Evolutionary conservation across 2,888 invertebrate genomes (phyloP).

Genomic region (Piscicola geometra): DNA sequence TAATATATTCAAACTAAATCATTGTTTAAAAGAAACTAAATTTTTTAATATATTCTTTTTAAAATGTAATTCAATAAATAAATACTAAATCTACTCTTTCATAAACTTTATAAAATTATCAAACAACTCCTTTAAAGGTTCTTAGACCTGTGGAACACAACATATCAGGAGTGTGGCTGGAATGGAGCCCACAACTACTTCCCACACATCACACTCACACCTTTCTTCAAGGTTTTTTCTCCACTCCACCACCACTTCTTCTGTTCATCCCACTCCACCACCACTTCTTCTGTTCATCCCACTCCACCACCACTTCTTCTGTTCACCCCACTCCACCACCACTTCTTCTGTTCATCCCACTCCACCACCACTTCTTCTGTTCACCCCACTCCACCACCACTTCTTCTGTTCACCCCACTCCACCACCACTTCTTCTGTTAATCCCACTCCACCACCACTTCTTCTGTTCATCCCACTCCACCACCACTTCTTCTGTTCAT

Average conservation of each 20-base stretch:
- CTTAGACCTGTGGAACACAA: constrained; percentile 67
- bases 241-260: no score
- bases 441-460: background rate
- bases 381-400: background rate
- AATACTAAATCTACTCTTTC: no score
- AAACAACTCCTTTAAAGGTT: constrained; percentile 51
- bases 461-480: constrained; percentile 26
- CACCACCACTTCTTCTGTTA: no score
- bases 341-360: constrained; percentile 19
- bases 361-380: no score
- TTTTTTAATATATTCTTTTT: no score
- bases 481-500: no score
- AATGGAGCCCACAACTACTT: constrained; percentile 85
- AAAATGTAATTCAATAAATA: no score
- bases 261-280: background rate
- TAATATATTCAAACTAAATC: no score
- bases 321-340: background rate
- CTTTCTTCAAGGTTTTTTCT: constrained; percentile 65
- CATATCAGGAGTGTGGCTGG: constrained; percentile 71
- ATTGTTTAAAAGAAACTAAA: no score
- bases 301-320: no score
- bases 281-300: constrained; percentile 14
- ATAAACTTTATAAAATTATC: no score
- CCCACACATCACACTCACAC: constrained; percentile 81
- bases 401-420: constrained; percentile 22